Evolutionary conservation across 2,888 invertebrate species (phyloP).

Genomic region (Cryptocephalus primarius): DNA sequence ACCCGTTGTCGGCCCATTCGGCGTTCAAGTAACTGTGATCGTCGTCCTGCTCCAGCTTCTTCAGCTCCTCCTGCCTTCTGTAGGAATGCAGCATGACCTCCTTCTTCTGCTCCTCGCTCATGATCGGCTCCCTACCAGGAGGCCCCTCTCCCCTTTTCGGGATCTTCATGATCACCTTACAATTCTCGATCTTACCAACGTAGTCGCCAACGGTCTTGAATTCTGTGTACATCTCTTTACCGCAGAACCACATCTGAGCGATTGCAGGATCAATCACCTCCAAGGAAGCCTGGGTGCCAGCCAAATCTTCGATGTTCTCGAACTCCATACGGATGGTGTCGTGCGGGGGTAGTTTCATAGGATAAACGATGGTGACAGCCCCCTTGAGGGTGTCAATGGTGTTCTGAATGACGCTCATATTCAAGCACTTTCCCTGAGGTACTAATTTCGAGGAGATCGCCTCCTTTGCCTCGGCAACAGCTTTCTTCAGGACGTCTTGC

Average conservation of each 20-base stretch:
- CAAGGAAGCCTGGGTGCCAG: conserved; percentile 70
- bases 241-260: conserved; percentile 83
- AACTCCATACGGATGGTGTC: conserved; percentile 84
- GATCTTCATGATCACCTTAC: conserved; percentile 74
- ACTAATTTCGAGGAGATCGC: conserved; percentile 73
- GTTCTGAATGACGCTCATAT: conserved; percentile 63
- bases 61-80: conserved; percentile 68
- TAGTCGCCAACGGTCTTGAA: conserved; percentile 62
- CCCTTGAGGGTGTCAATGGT: conserved; percentile 75
- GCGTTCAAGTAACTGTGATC: conserved; percentile 84
- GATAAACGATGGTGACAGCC: conserved; percentile 84
- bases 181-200: conserved; percentile 74
- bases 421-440: conserved; percentile 51
- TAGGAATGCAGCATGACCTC: conserved; percentile 82
- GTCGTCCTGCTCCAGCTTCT: conserved; percentile 76
- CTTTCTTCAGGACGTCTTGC: conserved; percentile 68
- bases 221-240: conserved; percentile 66
- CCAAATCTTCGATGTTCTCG: conserved; percentile 78
- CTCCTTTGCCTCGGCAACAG: conserved; percentile 66
- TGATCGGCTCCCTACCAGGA: conserved; percentile 76
- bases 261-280: conserved; percentile 59
- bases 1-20: conserved; percentile 77
- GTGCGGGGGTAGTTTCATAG: conserved; percentile 87
- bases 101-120: conserved; percentile 75
- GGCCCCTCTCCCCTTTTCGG: conserved; percentile 72